These are phyloP conservation scores for Esox lucius DNA, from an alignment of 2,797 vertebrate genomes.

Conservation along the genomic window DNA sequence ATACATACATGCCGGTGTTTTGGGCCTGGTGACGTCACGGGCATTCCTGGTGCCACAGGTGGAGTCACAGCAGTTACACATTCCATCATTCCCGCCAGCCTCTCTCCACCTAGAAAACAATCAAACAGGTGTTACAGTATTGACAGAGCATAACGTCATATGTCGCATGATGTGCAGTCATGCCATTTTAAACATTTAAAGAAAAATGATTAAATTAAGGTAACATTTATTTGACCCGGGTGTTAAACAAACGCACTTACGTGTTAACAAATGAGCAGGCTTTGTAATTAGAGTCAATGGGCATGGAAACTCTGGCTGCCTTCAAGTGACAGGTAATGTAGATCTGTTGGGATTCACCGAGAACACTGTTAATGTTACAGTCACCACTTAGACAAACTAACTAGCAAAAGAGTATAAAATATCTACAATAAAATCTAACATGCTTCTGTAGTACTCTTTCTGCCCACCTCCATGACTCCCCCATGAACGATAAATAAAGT, in stretches of 20 bases:
- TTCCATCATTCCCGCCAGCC: slow-evolving; percentile 42
- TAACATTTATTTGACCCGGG: neutral
- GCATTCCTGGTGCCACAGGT: neutral
- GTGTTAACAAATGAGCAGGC: slow-evolving; percentile 65
- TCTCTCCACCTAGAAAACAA: slow-evolving; percentile 60
- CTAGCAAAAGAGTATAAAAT: too few relatives aligned
- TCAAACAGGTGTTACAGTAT: neutral
- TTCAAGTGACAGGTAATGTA: slow-evolving; percentile 72
- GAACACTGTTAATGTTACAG: neutral
- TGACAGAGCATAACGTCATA: neutral
- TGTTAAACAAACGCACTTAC: slow-evolving; percentile 41
- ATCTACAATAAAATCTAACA: neutral
- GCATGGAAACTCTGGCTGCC: slow-evolving; percentile 41
- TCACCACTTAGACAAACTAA: neutral
- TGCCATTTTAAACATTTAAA: neutral
- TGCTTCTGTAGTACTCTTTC: neutral
- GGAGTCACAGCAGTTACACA: slow-evolving; percentile 58
- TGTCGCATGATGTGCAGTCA: neutral
- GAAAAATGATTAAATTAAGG: neutral
- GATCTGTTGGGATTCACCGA: slow-evolving; percentile 48
- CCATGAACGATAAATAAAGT: neutral
- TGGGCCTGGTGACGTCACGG: neutral
- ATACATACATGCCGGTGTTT: neutral
- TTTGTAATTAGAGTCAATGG: slow-evolving; percentile 45
- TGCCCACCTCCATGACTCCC: neutral